Evolutionary conservation across 2,888 invertebrate species (phyloP), one percentile per base, ranked within the genome.

Genomic region (Liopterus haemorrhoidalis): DNA sequence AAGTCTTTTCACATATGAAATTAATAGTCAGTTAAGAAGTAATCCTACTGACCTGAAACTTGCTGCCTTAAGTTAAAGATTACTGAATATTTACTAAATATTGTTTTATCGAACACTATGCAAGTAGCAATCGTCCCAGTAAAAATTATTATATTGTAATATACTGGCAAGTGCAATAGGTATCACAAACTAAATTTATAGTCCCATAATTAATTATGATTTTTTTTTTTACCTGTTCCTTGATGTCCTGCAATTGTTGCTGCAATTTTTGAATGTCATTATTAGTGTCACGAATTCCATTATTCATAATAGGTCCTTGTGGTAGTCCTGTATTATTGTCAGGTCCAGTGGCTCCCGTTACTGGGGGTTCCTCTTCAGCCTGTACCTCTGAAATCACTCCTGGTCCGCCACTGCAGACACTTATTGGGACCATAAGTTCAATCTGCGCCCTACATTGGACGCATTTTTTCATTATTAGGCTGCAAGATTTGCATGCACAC

Each of bases 381-480:
- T 70, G 71, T 2, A 71, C 70, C 57, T 74, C 73, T 6, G 70
- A 68, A 51, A 73, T 70, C 8, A 68, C 69, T 47, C 72, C 73
- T 54, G 64, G 48, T 41, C 65, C 65, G 3, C 66, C 66, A 35
- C 64, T 59, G 48, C 67, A 68, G 2, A 67, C 66, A 37, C 67
- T 67, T 60, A 71, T 64, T 8, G 74, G 73, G 32, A 75, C 67
- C 70, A 80, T 80, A 57, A 80, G 75, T 53, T 85, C 85, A 54
- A 95, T 88, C 65, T 87, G 85, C 35, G 87, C 81, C 58, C 94
- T 81, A 69, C 96, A 96, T 67, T 90, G 84, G 11, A 96, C 92
- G 72, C 96, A 96, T 72, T 95, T 95, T 74, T 94, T 94, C 93
- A 96, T 94, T 58, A 95, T 79, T 53, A 85, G 82, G 49, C 93